Percentiles rank a stretch among this genome's conserved stretches.
Conservation (phyloP, 2,797 vertebrate species). For the Gastrophryne carolinensis region DNA sequence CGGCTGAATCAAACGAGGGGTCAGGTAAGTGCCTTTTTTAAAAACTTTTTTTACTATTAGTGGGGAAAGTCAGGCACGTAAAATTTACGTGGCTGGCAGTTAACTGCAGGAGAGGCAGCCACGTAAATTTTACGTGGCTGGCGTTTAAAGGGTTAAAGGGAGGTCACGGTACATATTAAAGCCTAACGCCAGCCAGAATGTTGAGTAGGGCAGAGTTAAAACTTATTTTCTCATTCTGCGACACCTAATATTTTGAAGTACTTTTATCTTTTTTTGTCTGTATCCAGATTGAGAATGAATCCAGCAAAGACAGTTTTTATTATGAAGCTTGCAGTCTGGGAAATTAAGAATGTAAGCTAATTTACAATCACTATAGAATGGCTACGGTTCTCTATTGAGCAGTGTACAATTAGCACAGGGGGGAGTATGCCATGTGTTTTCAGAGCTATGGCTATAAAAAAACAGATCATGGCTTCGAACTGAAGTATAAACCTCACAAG, state of each 20-base stretch:
- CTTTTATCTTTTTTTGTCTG: conserved; percentile 20
- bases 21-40: too few species aligned
- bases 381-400: conserved; percentile 22
- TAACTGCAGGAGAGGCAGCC: too few species aligned
- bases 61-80: too few species aligned
- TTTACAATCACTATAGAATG: conserved; percentile 28
- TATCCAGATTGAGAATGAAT: conserved; percentile 4
- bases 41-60: too few species aligned
- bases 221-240: not conserved
- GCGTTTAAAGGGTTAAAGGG: too few species aligned
- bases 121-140: too few species aligned
- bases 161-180: too few species aligned
- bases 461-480: conserved; percentile 1
- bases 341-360: conserved; percentile 44
- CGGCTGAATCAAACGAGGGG: too few species aligned
- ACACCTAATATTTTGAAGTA: not conserved
- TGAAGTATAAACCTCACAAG: not conserved
- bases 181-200: too few species aligned
- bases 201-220: not conserved
- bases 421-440: conserved; percentile 22
- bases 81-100: too few species aligned
- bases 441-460: not conserved
- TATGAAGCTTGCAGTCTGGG: conserved; percentile 1
- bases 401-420: conserved; percentile 47
- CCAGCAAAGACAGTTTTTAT: conserved; percentile 45